Percentiles rank a stretch among this genome's conserved stretches.
These are phyloP conservation scores for Syngnathus scovelli DNA, from an alignment of 2,113 vertebrate genomes.

Conservation along the genomic window DNA sequence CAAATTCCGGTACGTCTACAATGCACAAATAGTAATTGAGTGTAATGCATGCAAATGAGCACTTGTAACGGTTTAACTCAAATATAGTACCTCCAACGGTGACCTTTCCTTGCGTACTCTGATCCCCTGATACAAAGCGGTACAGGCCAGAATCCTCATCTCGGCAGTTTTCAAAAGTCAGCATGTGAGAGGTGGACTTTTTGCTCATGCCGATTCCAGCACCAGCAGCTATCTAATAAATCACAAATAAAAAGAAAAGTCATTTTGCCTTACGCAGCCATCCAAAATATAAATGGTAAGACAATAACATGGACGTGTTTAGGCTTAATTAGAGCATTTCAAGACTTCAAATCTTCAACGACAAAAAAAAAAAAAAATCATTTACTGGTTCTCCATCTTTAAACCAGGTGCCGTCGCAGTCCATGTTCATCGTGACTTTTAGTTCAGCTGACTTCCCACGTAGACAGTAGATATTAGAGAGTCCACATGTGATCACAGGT, in stretches of 20 bases:
- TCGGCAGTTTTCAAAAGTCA: slow-evolving; percentile 59
- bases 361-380: background rate
- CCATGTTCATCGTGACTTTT: slow-evolving; percentile 60
- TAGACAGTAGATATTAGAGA: slow-evolving; percentile 60
- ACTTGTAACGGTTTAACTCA: background rate
- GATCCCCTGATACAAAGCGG: slow-evolving; percentile 66
- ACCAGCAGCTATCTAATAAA: slow-evolving; percentile 62
- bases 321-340: too few species aligned
- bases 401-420: slow-evolving; percentile 70
- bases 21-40: slow-evolving; percentile 22
- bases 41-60: background rate
- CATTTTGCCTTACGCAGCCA: background rate
- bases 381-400: slow-evolving; percentile 78
- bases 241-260: background rate
- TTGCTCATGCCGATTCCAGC: slow-evolving; percentile 60
- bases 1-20: slow-evolving; percentile 75
- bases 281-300: background rate
- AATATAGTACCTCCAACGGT: slow-evolving; percentile 55
- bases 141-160: slow-evolving; percentile 71
- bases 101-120: slow-evolving; percentile 62
- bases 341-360: too few species aligned
- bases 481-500: slow-evolving; percentile 61
- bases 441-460: slow-evolving; percentile 64
- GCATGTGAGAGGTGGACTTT: slow-evolving; percentile 63
- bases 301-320: background rate